Conservation (phyloP, 2,797 vertebrate species). For the Diglossa cyanea region DNA sequence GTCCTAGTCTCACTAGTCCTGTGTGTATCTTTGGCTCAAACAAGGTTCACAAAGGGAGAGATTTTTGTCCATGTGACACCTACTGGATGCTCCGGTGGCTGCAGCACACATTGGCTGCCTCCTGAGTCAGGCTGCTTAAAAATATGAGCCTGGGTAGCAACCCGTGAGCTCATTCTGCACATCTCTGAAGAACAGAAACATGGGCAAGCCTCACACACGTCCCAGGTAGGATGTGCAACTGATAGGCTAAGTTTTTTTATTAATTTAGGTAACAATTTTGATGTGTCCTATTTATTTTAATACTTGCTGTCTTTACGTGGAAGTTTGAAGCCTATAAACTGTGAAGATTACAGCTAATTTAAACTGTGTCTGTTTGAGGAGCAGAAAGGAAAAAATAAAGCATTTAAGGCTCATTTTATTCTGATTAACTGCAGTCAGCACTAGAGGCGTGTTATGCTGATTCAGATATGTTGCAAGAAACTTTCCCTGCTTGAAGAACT, state of each 20-base stretch:
- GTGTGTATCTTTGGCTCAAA: neutral
- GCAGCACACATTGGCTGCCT: neutral
- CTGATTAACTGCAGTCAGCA: neutral
- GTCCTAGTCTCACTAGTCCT: neutral
- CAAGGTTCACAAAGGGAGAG: neutral
- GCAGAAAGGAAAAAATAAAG: neutral
- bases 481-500: rapidly evolving
- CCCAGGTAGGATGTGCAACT: neutral
- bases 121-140: neutral
- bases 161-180: neutral
- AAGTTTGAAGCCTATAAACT: neutral
- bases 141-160: neutral
- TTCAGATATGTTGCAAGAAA: neutral
- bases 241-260: neutral
- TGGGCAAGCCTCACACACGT: neutral
- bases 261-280: neutral
- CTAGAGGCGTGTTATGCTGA: neutral
- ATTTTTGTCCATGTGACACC: neutral
- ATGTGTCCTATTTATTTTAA: neutral
- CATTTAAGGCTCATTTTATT: neutral
- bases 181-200: neutral
- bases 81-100: neutral
- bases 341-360: neutral
- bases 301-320: neutral
- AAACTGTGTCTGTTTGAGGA: neutral